phyloP scores from a whole-genome alignment of 2,113 vertebrate genomes.

The Lycaon pictus region DNA sequence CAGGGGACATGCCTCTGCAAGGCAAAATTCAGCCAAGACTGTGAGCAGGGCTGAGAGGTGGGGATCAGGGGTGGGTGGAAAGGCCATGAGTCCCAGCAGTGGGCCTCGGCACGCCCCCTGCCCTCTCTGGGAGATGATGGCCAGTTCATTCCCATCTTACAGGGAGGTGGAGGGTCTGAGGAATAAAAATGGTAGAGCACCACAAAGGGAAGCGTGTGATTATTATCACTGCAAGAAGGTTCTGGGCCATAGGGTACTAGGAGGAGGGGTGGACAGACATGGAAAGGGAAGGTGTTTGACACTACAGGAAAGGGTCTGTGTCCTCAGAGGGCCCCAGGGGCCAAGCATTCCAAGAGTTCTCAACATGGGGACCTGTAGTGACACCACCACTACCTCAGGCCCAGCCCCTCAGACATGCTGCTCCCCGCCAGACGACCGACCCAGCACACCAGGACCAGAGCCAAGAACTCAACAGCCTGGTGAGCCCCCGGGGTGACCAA shows the following conservation, averaged over 20 bases:
- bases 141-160: neutral
- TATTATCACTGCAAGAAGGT: neutral
- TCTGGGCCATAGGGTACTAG: neutral
- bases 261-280: neutral
- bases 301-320: neutral
- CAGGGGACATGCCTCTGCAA: neutral
- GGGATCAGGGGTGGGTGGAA: neutral
- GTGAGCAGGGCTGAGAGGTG: neutral
- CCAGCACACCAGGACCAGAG: neutral
- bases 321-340: neutral
- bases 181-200: fast-evolving
- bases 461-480: neutral
- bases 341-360: neutral
- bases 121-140: neutral
- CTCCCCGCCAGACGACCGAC: neutral
- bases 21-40: neutral
- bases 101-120: neutral
- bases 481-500: neutral
- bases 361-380: fast-evolving
- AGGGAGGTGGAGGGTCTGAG: neutral
- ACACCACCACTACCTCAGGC: neutral
- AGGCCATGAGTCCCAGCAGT: neutral
- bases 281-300: neutral
- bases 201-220: neutral
- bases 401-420: neutral